Evolutionary conservation across 2,113 vertebrate species (phyloP).

Genomic region (Calypte anna): DNA sequence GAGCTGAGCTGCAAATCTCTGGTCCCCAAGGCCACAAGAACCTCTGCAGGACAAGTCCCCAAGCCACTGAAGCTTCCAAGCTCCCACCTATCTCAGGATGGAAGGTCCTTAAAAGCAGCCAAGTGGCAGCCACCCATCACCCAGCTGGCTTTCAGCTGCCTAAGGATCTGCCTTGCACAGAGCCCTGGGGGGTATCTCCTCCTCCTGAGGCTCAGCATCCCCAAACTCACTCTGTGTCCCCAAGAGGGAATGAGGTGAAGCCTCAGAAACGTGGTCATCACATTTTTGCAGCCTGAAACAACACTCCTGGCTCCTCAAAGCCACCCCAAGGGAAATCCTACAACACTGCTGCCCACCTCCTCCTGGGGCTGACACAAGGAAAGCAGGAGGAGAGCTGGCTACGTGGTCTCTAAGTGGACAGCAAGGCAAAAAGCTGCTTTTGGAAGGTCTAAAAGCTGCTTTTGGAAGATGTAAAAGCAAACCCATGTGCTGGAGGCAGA

Average conservation of each 20-base stretch:
- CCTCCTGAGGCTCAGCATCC: not conserved
- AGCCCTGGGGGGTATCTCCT: too few relatives aligned
- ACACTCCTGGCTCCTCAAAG: not conserved
- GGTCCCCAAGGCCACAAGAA: not conserved
- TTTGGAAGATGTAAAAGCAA: not conserved
- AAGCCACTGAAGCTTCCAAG: not conserved
- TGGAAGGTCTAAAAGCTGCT: too few relatives aligned
- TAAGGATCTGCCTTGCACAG: not conserved
- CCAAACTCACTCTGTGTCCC: not conserved
- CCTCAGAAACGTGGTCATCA: too few relatives aligned
- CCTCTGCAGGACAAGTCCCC: not conserved
- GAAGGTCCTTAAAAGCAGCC: not conserved
- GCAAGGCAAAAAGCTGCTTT: not conserved
- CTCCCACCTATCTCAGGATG: accelerated
- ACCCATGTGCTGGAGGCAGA: not conserved
- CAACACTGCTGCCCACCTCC: not conserved
- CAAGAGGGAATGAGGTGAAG: not conserved
- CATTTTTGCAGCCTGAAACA: not conserved
- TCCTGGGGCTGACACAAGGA: not conserved
- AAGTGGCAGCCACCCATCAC: not conserved
- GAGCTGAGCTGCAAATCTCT: not conserved
- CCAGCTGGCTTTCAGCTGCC: not conserved
- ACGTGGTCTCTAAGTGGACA: not conserved
- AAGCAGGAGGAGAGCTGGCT: not conserved
- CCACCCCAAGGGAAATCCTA: not conserved